Conservation (phyloP, 2,888 invertebrate species). For the Ormyrus pomaceus region DNA sequence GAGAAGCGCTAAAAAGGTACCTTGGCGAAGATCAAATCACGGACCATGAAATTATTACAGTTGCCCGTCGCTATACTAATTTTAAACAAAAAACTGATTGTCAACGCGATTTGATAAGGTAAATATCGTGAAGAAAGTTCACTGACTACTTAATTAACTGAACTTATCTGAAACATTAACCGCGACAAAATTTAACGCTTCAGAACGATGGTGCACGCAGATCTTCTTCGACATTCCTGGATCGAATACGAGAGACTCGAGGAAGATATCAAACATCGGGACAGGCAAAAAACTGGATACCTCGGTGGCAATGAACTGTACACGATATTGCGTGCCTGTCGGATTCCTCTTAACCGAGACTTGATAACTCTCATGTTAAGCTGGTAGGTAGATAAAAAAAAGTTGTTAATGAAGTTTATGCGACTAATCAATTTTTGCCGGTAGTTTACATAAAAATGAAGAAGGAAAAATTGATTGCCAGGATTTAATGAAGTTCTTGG, state of each 20-base stretch:
- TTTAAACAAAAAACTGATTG: constrained; percentile 75
- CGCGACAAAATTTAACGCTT: background rate
- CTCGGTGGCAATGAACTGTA: constrained; percentile 80
- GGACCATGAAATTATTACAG: constrained; percentile 88
- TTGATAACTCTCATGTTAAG: constrained; percentile 83
- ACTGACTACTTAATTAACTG: background rate
- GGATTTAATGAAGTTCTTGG: constrained; percentile 84
- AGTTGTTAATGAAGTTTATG: constrained; percentile 15
- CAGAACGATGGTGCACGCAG: constrained; percentile 84
- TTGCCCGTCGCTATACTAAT: constrained; percentile 85
- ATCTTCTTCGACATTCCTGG: constrained; percentile 85
- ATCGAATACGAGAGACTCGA: constrained; percentile 81
- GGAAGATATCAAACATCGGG: constrained; percentile 80
- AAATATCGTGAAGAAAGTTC: constrained; percentile 1
- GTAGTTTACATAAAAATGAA: constrained; percentile 81
- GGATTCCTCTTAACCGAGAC: constrained; percentile 82
- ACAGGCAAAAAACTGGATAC: constrained; percentile 78
- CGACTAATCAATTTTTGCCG: constrained; percentile 25
- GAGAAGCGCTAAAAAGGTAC: constrained; percentile 82
- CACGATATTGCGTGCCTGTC: constrained; percentile 82
- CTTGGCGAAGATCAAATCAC: constrained; percentile 82
- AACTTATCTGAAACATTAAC: background rate
- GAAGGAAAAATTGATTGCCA: constrained; percentile 81
- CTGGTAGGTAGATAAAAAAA: constrained; percentile 77
- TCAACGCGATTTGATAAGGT: constrained; percentile 71